Percentiles rank a stretch among this genome's conserved stretches.
Conservation (phyloP, 2,113 vertebrate species). For the Oncorhynchus mykiss region DNA sequence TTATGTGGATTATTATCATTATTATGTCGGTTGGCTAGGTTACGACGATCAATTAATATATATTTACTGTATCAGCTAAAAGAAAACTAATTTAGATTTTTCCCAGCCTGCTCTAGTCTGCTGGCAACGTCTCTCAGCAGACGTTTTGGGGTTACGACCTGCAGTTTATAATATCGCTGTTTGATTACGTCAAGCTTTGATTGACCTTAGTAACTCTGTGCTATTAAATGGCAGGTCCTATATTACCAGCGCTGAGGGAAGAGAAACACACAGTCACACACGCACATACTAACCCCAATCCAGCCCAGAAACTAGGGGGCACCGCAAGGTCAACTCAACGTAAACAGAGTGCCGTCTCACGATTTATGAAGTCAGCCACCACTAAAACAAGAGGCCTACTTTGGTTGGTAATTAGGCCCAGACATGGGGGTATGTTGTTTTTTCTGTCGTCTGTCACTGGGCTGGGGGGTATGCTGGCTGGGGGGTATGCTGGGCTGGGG, state of each 20-base stretch:
- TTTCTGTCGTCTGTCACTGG: conserved; percentile 26
- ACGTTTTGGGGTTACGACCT: too few species aligned
- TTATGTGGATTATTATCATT: too few species aligned
- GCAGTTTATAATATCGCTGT: too few species aligned
- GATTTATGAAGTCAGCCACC: conserved; percentile 74
- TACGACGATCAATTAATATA: too few species aligned
- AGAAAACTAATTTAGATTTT: too few species aligned
- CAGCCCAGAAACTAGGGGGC: conserved; percentile 52
- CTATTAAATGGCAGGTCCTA: too few species aligned
- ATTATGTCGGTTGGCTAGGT: too few species aligned
- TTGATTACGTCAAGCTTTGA: too few species aligned
- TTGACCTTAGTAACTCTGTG: too few species aligned
- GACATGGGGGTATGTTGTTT: conserved; percentile 14
- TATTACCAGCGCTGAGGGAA: conserved; percentile 38
- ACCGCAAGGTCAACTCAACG: conserved; percentile 58
- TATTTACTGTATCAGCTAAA: too few species aligned
- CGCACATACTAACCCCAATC: conserved; percentile 31
- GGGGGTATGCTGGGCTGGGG: conserved; percentile 2
- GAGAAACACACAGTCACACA: not conserved
- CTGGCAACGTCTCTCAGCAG: too few species aligned
- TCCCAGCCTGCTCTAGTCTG: too few species aligned
- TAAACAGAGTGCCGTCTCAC: conserved; percentile 64
- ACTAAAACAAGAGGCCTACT: conserved; percentile 68
- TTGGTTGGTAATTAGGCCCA: conserved; percentile 45
- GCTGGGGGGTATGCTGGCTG: not conserved